Percentiles rank a stretch among this genome's conserved stretches.
These are phyloP conservation scores for Neoascia interrupta DNA, from an alignment of 2,888 invertebrate genomes.

Conservation along the genomic window DNA sequence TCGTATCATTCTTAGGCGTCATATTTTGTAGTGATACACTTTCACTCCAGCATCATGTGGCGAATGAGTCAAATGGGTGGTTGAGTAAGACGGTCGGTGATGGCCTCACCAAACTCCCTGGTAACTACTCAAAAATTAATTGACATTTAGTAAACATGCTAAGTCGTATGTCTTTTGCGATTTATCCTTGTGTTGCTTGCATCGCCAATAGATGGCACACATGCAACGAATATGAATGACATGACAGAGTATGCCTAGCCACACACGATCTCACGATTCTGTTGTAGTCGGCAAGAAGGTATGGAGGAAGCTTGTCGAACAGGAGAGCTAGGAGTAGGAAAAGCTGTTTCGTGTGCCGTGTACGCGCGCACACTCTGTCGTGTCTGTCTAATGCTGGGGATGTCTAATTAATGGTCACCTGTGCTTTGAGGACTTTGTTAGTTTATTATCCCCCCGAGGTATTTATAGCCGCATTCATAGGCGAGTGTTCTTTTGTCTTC, in stretches of 20 bases:
- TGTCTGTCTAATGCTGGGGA: slow-evolving; percentile 59
- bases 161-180: slow-evolving; percentile 68
- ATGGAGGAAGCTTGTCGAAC: too few relatives aligned
- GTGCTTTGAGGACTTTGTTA: slow-evolving; percentile 58
- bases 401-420: slow-evolving; percentile 70
- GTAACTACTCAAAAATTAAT: slow-evolving; percentile 70
- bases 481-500: slow-evolving; percentile 44
- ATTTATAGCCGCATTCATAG: slow-evolving; percentile 27
- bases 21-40: slow-evolving; percentile 65
- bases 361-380: slow-evolving; percentile 41
- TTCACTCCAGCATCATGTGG: slow-evolving; percentile 49
- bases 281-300: slow-evolving; percentile 31
- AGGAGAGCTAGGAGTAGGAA: background rate
- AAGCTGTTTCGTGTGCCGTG: slow-evolving; percentile 37
- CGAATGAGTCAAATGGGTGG: slow-evolving; percentile 36
- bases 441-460: slow-evolving; percentile 36
- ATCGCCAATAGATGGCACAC: slow-evolving; percentile 58
- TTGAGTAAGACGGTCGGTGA: background rate
- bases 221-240: slow-evolving; percentile 60
- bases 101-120: slow-evolving; percentile 36
- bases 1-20: slow-evolving; percentile 33
- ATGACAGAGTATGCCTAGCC: too few relatives aligned
- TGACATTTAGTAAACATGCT: slow-evolving; percentile 69
- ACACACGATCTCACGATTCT: slow-evolving; percentile 68
- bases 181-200: slow-evolving; percentile 65